Base-by-base conservation (phyloP, 2,888 invertebrate genomes). In the Eueremaeus valkanovi region DNA sequence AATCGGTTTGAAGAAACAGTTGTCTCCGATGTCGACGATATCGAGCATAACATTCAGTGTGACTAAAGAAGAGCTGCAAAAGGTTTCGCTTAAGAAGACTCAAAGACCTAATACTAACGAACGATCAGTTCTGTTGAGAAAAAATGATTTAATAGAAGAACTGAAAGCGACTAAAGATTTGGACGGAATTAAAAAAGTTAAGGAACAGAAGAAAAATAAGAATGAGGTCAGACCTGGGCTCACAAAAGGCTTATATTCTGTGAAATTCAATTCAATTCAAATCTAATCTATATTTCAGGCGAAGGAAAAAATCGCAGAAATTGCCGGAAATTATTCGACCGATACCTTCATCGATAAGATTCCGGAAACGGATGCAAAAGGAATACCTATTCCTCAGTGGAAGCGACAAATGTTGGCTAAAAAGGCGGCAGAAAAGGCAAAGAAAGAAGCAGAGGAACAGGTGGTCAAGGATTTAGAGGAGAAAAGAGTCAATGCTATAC, bases 401-500 rank as follows among this genome's bases (percentile, higher is more conserved):
- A 95, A 95, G 83, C 86, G 95, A 16, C 95, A 95, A 84, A 94
- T 96, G 92, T 83, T 95, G 83, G 96, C 96, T 1, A 90, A 93
- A 81, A 92, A 95, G 83, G 92, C 94, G 0, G 95, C 96, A 0
- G 95, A 96, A 84, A 90, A 92, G 80, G 95, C 95, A 13, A 89
- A 92, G 79, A 92, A 91, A 81, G 95, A 96, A 82, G 86, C 93
- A 80, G 94, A 95, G 84, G 92, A 92, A 83, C 90, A 92, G 81
- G 72, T 78, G 18, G 63, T 79, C 77, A 75, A 76, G 40, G 80
- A 83, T 72, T 82, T 82, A 31, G 81, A 82, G 74, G 83, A 83
- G 73, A 81, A 81, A 16, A 79, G 82, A 61, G 81, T 93, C 66
- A 91, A 92, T 29, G 88, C 93, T 18, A 92, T 96, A 81, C 96